phyloP scores from a whole-genome alignment of 2,888 invertebrate genomes.

The Nemurella pictetii region DNA sequence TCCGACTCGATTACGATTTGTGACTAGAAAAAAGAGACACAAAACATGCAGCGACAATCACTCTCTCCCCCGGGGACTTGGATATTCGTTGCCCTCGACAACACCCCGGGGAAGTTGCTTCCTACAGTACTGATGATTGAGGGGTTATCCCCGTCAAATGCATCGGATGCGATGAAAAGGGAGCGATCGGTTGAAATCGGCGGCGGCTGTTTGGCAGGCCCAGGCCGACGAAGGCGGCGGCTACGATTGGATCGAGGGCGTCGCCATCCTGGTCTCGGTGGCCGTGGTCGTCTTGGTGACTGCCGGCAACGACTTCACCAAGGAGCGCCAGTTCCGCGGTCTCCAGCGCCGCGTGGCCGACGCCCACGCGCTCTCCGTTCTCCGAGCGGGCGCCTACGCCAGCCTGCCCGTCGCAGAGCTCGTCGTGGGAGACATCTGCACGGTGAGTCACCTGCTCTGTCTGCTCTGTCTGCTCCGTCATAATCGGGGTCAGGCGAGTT shows the following conservation, averaged over 20 bases:
- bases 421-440: conserved; percentile 66
- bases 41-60: not conserved
- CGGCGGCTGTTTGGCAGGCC: too few species aligned
- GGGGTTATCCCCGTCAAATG: not conserved
- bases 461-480: too few species aligned
- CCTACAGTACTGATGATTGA: not conserved
- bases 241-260: conserved; percentile 68
- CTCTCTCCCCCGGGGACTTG: too few species aligned
- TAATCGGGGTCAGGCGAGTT: too few species aligned
- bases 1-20: not conserved
- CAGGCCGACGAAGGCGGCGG: conserved; percentile 54
- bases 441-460: conserved; percentile 57
- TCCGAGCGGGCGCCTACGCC: conserved; percentile 67
- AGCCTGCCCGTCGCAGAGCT: conserved; percentile 60
- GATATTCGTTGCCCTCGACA: too few species aligned
- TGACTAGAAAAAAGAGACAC: not conserved
- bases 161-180: too few species aligned
- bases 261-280: conserved; percentile 66
- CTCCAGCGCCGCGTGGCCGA: conserved; percentile 66
- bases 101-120: too few species aligned
- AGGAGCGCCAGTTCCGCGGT: conserved; percentile 67
- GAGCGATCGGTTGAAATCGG: too few species aligned
- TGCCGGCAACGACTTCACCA: conserved; percentile 68
- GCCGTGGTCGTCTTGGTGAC: conserved; percentile 66
- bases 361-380: conserved; percentile 64